Evolutionary conservation across 2,888 invertebrate species (phyloP).

Genomic region (Amiota minor): DNA sequence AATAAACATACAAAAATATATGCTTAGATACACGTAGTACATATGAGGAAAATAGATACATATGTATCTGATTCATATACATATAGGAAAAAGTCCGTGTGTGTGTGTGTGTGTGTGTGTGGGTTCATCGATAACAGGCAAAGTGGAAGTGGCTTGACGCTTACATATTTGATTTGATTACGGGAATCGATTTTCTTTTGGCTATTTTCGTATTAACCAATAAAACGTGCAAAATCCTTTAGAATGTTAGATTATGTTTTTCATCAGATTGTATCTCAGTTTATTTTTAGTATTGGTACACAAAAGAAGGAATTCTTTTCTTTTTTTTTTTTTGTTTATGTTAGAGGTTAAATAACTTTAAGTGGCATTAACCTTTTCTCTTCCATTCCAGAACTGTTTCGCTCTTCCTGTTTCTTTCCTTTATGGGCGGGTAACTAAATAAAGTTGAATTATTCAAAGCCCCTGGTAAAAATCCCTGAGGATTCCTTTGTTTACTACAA

Average conservation of each 20-base stretch:
- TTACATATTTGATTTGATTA: constrained; percentile 25
- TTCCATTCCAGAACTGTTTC: too few relatives aligned
- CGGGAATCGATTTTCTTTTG: constrained; percentile 23
- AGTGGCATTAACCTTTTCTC: too few relatives aligned
- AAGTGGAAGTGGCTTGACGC: constrained; percentile 25
- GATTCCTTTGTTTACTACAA: neutral
- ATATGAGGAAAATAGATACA: neutral
- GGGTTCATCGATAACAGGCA: neutral
- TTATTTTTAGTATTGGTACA: neutral
- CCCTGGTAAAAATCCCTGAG: neutral
- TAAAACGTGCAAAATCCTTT: neutral
- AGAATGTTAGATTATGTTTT: too few relatives aligned
- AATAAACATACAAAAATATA: neutral
- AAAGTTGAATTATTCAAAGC: constrained; percentile 23
- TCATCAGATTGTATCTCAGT: too few relatives aligned
- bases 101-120: neutral
- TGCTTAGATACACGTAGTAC: neutral
- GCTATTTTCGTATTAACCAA: constrained; percentile 20
- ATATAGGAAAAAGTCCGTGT: too few relatives aligned
- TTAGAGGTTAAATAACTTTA: too few relatives aligned
- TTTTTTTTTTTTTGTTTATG: too few relatives aligned
- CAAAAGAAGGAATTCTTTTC: too few relatives aligned
- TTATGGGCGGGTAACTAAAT: neutral
- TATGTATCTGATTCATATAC: neutral
- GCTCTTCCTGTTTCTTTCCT: too few relatives aligned